phyloP scores from a whole-genome alignment of 2,113 vertebrate species.

The Prionailurus bengalensis region DNA sequence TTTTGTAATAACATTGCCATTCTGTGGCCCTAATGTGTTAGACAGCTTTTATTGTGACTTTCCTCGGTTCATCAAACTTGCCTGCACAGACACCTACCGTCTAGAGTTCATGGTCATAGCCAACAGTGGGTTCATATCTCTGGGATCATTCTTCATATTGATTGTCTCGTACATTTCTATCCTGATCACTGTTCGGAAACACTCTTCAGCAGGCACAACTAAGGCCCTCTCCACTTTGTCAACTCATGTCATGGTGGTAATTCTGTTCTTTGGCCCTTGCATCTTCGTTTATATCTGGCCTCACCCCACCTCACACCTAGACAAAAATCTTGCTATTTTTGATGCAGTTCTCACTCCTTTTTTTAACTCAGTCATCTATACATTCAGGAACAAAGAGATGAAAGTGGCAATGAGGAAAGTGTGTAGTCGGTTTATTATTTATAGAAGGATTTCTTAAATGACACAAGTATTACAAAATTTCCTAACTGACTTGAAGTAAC shows the following conservation, averaged over 20 bases:
- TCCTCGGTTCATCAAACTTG: no score
- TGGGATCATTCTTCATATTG: background rate
- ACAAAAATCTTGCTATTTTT: conserved; percentile 25
- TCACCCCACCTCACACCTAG: background rate
- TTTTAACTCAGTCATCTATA: background rate
- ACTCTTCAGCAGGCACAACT: background rate
- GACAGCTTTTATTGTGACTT: no score
- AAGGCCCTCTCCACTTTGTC: conserved; percentile 39
- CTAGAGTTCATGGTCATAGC: conserved; percentile 34
- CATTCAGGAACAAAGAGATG: conserved; percentile 40
- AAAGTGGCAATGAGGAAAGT: background rate
- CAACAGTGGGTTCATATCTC: conserved; percentile 52
- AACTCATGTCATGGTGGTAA: conserved; percentile 10
- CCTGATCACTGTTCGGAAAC: background rate
- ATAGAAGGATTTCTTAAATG: conserved; percentile 18
- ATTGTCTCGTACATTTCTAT: background rate
- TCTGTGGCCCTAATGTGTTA: no score
- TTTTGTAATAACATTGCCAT: no score
- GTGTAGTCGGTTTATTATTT: background rate
- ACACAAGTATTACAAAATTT: background rate
- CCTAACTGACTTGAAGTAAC: background rate
- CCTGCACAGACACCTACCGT: background rate
- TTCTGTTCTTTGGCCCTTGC: conserved; percentile 43
- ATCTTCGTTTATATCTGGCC: conserved; percentile 35
- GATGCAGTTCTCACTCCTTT: conserved; percentile 21